Percentiles rank a stretch among this genome's conserved stretches.
These are phyloP conservation scores for Pachyseris speciosa DNA, from an alignment of 64 coral and sea anemone genomes.

Conservation along the genomic window DNA sequence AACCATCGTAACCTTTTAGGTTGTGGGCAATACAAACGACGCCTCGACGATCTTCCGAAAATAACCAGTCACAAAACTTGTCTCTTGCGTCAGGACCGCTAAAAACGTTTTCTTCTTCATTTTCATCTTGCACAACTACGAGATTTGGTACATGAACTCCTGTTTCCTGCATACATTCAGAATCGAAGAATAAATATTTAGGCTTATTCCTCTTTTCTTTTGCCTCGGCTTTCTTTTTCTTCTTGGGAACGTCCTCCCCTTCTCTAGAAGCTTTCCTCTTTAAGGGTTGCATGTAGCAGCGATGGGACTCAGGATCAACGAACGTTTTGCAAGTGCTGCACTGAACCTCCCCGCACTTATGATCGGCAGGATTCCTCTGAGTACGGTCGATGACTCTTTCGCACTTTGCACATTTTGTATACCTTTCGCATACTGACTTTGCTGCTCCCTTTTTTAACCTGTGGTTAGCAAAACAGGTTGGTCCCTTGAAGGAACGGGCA, in stretches of 20 bases:
- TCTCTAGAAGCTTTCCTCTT: neutral
- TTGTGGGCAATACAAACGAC: neutral
- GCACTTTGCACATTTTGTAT: neutral
- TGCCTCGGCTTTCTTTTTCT: neutral
- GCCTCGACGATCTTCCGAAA: neutral
- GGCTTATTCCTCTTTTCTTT: neutral
- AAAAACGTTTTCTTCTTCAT: neutral
- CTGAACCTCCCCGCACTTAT: neutral
- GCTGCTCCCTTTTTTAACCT: neutral
- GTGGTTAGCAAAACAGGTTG: neutral
- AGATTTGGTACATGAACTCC: slow-evolving; percentile 21
- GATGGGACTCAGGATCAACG: neutral
- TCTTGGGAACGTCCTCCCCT: neutral
- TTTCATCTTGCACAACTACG: slow-evolving; percentile 20
- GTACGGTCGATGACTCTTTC: neutral
- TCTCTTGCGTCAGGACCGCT: neutral
- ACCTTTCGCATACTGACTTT: neutral
- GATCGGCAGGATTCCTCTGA: neutral
- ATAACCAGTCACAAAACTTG: slow-evolving; percentile 60
- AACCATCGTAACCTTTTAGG: neutral
- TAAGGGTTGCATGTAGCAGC: neutral
- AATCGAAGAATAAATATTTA: slow-evolving; percentile 44
- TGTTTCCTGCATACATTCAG: slow-evolving; percentile 38
- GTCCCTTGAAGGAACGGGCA: neutral
- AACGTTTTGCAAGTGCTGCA: neutral